Conservation (phyloP, 2,888 invertebrate genomes). For the Melanostoma scalare region DNA sequence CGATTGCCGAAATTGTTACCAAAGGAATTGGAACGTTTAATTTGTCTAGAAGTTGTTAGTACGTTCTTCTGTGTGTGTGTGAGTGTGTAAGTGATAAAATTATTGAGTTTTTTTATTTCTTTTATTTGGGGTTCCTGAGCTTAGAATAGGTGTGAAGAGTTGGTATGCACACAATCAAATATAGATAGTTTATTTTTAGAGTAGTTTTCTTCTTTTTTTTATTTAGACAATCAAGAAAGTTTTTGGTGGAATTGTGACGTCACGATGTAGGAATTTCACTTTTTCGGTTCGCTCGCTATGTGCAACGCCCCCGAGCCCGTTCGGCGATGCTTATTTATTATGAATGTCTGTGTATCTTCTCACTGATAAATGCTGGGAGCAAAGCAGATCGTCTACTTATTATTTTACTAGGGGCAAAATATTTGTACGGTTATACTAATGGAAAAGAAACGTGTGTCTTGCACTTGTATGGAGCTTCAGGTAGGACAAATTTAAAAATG, state of each 20-base stretch:
- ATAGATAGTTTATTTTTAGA: slow-evolving; percentile 53
- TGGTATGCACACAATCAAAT: slow-evolving; percentile 32
- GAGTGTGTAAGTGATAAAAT: slow-evolving; percentile 12
- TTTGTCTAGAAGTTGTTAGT: slow-evolving; percentile 23
- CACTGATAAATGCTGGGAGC: slow-evolving; percentile 15
- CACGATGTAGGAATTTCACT: slow-evolving; percentile 59
- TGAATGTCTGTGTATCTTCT: background rate
- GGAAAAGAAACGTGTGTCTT: slow-evolving; percentile 15
- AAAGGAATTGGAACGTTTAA: slow-evolving; percentile 11
- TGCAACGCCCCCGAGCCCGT: background rate
- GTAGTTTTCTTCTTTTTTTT: slow-evolving; percentile 33
- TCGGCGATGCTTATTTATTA: slow-evolving; percentile 1
- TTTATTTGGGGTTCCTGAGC: slow-evolving; percentile 15
- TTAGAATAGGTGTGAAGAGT: slow-evolving; percentile 33
- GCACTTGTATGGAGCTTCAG: slow-evolving; percentile 37
- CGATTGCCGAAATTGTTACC: slow-evolving; percentile 76
- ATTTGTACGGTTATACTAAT: slow-evolving; percentile 5
- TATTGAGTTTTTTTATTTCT: slow-evolving; percentile 25
- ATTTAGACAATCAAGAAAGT: slow-evolving; percentile 46
- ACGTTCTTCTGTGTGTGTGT: slow-evolving; percentile 11
- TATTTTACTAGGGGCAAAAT: slow-evolving; percentile 8
- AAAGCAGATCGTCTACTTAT: slow-evolving; percentile 8
- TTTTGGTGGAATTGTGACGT: slow-evolving; percentile 56
- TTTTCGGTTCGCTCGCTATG: background rate
- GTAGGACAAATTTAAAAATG: slow-evolving; percentile 61